Evolutionary conservation across 1,140 invertebrate genomes (phyloP), one percentile per base, ranked within the genome.

Genomic region (Notospermus geniculatus): DNA sequence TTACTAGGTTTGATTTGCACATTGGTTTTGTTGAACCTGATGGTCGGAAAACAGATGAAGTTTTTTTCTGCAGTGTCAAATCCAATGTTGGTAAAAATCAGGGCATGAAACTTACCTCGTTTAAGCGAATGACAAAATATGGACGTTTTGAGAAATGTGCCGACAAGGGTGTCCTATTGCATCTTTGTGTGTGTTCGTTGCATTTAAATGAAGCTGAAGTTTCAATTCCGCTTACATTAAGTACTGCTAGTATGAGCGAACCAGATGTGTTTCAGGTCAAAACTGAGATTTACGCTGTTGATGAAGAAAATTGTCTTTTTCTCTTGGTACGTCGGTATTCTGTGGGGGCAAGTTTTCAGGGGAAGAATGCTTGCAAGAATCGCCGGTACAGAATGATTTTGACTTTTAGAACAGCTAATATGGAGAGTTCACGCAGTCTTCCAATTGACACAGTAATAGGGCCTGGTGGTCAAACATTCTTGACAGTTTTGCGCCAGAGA

Each of bases 81-180:
- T 22, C 23, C 19, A 19, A 50, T 2, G 36, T 30, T 11, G 39
- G 28, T 23, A 53, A 45, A 28, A 23, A n/a, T 1, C 30, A 36
- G 19, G 22, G 22, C 11, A 58, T 69, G 29, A 15, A 53, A 13
- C 32, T 73, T 17, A 46, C 62, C n/a, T 65, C 28, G 2, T 70
- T 66, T 57, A 67, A 72, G 19, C 63, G 73, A 15, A 68, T 70
- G 22, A 66, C 73, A 11, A 63, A 65, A 1, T 75, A 75, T 54
- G 60, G 68, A 23, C 58, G 60, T 19, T 73, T 64, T 53, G 58
- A 60, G 19, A 36, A 41, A 29, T 75, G 73, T 67, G 62, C 64
- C 23, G 70, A 75, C 50, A 28, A n/a, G 36, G 58, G 55, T n/a
- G 66, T 75, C 9, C 58, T 68, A 22, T n/a, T 72, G 11, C 53